phyloP scores from a whole-genome alignment of 2,888 invertebrate genomes.

The Noctua janthina region DNA sequence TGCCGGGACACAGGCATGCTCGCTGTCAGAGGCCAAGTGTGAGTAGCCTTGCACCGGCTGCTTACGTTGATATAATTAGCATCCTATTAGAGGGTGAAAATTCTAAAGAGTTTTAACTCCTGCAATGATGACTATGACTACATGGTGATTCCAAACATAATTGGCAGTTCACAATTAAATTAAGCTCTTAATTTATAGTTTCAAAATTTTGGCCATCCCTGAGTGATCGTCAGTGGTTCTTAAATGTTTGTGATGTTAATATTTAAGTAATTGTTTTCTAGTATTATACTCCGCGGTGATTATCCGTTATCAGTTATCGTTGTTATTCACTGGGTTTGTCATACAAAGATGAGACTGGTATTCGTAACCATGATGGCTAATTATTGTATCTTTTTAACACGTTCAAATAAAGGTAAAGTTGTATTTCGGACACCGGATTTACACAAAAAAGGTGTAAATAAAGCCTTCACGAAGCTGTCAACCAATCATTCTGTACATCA shows the following conservation, averaged over 20 bases:
- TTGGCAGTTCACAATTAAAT: background rate
- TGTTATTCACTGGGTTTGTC: background rate
- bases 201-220: background rate
- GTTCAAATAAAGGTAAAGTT: background rate
- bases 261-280: constrained; percentile 1
- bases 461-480: too few species aligned
- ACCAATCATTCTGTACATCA: too few species aligned
- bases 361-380: background rate
- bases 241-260: constrained; percentile 35
- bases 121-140: background rate
- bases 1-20: background rate
- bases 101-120: background rate
- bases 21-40: background rate
- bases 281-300: background rate
- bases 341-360: background rate
- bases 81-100: background rate
- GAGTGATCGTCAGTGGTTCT: constrained; percentile 12
- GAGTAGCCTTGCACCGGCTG: background rate
- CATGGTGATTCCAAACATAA: background rate
- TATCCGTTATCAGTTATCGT: background rate
- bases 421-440: background rate
- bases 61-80: background rate
- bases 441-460: too few species aligned
- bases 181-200: background rate
- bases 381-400: background rate